Conservation (phyloP, 2,797 vertebrate species). For the Intellagama lesueurii region DNA sequence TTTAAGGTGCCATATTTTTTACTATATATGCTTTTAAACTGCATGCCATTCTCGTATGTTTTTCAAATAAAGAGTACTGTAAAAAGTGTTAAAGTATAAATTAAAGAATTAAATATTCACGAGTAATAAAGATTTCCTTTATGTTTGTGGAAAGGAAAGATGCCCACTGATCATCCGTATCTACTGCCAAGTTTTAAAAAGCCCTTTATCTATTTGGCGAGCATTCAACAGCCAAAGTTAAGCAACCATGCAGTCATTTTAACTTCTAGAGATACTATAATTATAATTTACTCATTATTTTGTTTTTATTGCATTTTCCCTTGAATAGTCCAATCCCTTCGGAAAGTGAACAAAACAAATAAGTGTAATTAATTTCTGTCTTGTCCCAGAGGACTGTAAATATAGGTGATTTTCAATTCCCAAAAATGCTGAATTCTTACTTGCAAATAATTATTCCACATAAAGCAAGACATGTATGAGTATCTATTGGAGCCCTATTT, state of each 20-base stretch:
- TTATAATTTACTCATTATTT: neutral
- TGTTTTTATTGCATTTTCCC: neutral
- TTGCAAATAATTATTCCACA: neutral
- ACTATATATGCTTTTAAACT: neutral
- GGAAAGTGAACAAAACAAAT: neutral
- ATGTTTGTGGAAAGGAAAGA: neutral
- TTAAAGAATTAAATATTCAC: neutral
- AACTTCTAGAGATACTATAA: conserved; percentile 5
- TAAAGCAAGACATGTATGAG: neutral
- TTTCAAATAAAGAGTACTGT: no score
- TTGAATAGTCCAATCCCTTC: neutral
- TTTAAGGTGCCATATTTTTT: neutral
- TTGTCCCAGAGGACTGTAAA: neutral
- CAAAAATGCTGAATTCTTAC: neutral
- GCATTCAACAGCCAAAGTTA: neutral
- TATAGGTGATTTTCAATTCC: neutral
- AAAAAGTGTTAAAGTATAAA: neutral
- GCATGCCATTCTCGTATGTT: neutral
- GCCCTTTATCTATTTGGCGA: neutral
- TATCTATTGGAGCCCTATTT: no score
- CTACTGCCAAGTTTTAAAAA: neutral
- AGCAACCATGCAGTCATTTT: neutral
- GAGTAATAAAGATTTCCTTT: neutral
- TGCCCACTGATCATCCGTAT: neutral
- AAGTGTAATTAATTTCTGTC: neutral